Evolutionary conservation across 37 sponge, comb jelly and placozoan species (phyloP), one percentile per base, ranked within the genome.

Genomic region (Theonella swinhoei): DNA sequence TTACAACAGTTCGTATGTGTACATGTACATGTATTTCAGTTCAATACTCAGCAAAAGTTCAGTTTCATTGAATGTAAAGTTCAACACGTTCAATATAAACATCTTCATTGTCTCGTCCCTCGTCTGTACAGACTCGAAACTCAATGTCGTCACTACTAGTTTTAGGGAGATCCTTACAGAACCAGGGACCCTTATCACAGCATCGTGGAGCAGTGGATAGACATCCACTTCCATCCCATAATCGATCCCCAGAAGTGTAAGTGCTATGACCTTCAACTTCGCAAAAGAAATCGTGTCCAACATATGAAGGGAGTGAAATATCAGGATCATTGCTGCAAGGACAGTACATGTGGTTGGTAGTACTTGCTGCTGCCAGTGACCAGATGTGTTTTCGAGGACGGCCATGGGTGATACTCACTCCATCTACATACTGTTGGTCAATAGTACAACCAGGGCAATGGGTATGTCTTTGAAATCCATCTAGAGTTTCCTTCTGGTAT

Each of bases 51-150:
- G n/a, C n/a, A n/a, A n/a, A n/a, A n/a, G n/a, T n/a, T n/a, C n/a
- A n/a, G n/a, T n/a, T n/a, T 34, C 35, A 88, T 64, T 80, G 43
- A 2, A 88, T 77, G 58, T 74, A 81, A 33, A 88, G 65, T 41
- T n/a, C n/a, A n/a, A 80, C 17, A 26, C 25, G 32, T 1, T 80
- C 77, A 63, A 81, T 37, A 11, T 30, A 35, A 36, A 88, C 60
- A 68, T 75, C 88, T 75, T 88, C 88, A 68, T 88, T 68, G 31
- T 33, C 25, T 20, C 14, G 26, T 1, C 22, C 37, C 25, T 81
- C 60, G 76, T 74, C 76, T 68, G 41, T 62, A 66, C 88, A 88
- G 69, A 82, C 73, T 74, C 88, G 70, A 29, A 80, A 70, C 70
- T 88, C 88, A 42, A 88, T 65, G 70, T 88, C 39, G 34, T 80